Base-by-base conservation (phyloP, 2,797 vertebrate genomes). In the Denticeps clupeoides region DNA sequence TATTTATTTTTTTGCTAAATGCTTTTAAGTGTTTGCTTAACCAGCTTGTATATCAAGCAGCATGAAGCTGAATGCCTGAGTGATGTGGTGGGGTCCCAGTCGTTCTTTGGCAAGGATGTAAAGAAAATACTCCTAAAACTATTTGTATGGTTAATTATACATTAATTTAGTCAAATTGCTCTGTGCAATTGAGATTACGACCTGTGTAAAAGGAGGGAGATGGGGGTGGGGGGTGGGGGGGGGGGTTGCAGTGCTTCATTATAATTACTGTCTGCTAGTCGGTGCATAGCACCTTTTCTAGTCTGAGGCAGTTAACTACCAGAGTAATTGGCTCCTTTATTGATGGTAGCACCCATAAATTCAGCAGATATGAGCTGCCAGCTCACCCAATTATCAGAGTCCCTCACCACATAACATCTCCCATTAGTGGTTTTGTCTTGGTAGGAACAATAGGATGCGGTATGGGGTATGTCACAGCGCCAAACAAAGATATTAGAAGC, bases 321-420 rank as follows among this genome's bases (percentile, higher is more conserved):
- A 21, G 35, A 37, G 21, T 40, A 54, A 54, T 54, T 54, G 26
- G 32, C 51, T 37, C 21, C 2, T 13, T 21, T 11, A 19, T 26
- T 24, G 35, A 40, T 11, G 18, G 7, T 27, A 18, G 25, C 41
- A 19, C 12, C 19, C 54, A 51, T 47, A 47, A 38, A 47, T 54
- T n/a, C 41, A 47, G 47, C 41, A 16, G 41, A 37, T 25, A 33
- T 23, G 31, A 53, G 28, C 33, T 26, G 28, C 33, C 22, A 44
- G 47, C 51, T 31, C 51, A 32, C 51, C 33, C 51, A 29, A 47
- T 47, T 47, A 47, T 38, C 51, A 23, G 21, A 27, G 25, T 23
- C 44, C 31, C 16, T 25, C 12, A 15, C 32, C 4, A 26, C 38
- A 10, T 38, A 21, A 28, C 13, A 33, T 29, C 35, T 19, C 28